A percentile compares a stretch with the other conserved stretches of the same genome.
These are phyloP conservation scores for Dinoponera quadriceps DNA, from an alignment of 1,140 invertebrate species.

Conservation along the genomic window DNA sequence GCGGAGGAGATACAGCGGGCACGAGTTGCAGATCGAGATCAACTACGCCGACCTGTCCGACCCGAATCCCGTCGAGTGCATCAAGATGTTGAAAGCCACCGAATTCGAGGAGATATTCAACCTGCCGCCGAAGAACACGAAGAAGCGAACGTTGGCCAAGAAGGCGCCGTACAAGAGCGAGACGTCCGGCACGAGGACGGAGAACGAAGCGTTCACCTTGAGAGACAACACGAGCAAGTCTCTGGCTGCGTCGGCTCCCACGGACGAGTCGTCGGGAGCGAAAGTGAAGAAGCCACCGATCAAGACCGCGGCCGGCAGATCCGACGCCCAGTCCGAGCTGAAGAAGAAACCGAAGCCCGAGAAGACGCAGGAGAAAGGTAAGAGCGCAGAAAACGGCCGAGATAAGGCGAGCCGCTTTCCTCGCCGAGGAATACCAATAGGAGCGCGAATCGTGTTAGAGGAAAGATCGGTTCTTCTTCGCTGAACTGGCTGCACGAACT, in stretches of 20 bases:
- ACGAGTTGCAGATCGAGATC: slow-evolving; percentile 73
- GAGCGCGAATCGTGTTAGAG: no score
- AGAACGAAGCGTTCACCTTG: slow-evolving; percentile 11
- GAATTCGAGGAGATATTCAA: slow-evolving; percentile 79
- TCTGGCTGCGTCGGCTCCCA: slow-evolving; percentile 75
- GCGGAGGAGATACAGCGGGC: slow-evolving; percentile 72
- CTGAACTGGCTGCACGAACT: no score
- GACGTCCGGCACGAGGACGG: not conserved
- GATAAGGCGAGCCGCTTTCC: not conserved
- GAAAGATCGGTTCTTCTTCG: no score
- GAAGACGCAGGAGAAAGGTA: slow-evolving; percentile 58
- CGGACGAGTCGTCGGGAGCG: slow-evolving; percentile 41
- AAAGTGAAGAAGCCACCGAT: slow-evolving; percentile 59
- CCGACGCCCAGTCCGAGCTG: not conserved
- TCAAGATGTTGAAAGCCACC: slow-evolving; percentile 68
- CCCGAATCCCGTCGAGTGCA: slow-evolving; percentile 62
- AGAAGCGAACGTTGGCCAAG: slow-evolving; percentile 63
- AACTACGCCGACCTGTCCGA: slow-evolving; percentile 66
- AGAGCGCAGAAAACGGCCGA: not conserved
- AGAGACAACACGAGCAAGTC: slow-evolving; percentile 52
- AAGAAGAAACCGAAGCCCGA: slow-evolving; percentile 43
- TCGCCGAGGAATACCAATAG: not conserved
- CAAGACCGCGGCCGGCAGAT: slow-evolving; percentile 21
- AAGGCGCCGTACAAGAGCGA: slow-evolving; percentile 55
- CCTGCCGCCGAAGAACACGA: slow-evolving; percentile 67